phyloP scores from a whole-genome alignment of 2,113 vertebrate genomes.

The Electrona antarctica region DNA sequence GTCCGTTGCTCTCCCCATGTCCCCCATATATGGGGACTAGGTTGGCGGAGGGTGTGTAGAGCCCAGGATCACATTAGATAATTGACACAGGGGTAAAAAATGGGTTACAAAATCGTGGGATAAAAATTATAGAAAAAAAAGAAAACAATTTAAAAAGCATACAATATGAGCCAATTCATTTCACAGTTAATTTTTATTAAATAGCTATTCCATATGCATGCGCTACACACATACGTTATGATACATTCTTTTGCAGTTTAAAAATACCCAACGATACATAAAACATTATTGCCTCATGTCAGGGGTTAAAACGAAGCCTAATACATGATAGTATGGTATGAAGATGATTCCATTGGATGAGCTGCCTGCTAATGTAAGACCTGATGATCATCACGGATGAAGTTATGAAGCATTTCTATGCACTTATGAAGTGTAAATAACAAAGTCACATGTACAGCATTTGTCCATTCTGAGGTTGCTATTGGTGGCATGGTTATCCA shows the following conservation, averaged over 20 bases:
- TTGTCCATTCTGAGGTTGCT: conserved; percentile 44
- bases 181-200: conserved; percentile 70
- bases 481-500: conserved; percentile 8
- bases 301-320: conserved; percentile 30
- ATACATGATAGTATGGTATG: conserved; percentile 24
- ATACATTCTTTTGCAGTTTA: conserved; percentile 52
- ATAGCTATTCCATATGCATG: conserved; percentile 66
- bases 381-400: conserved; percentile 77
- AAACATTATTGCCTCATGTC: conserved; percentile 5
- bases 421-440: conserved; percentile 81
- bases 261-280: conserved; percentile 29
- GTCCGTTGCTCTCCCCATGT: too few relatives aligned
- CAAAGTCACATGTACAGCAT: conserved; percentile 44
- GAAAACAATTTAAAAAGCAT: neutral
- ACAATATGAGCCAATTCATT: conserved; percentile 17
- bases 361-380: conserved; percentile 56
- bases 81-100: too few relatives aligned
- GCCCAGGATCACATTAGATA: too few relatives aligned
- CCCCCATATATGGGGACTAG: too few relatives aligned
- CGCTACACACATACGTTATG: conserved; percentile 49
- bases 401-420: conserved; percentile 56
- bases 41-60: too few relatives aligned
- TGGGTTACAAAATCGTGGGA: too few relatives aligned
- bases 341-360: conserved; percentile 43
- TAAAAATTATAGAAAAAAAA: too few relatives aligned